Evolutionary conservation across 2,113 vertebrate species (phyloP).

Genomic region (Meriones unguiculatus): DNA sequence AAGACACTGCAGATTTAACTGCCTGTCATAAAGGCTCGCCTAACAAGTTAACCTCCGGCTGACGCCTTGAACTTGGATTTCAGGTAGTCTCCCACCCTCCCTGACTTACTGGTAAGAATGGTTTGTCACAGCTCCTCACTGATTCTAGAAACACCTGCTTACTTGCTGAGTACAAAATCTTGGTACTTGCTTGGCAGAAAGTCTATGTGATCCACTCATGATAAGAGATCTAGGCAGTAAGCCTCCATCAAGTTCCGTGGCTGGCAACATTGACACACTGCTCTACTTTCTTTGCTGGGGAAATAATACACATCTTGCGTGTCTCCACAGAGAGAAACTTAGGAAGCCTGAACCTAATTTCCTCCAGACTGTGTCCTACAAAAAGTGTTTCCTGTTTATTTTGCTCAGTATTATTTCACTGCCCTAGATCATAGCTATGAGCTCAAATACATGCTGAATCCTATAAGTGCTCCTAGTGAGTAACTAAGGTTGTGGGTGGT

Average conservation of each 20-base stretch:
- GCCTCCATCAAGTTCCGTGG: background rate
- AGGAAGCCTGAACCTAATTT: background rate
- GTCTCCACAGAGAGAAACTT: background rate
- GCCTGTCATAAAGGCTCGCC: background rate
- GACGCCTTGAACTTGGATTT: background rate
- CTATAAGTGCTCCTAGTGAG: background rate
- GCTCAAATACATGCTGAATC: background rate
- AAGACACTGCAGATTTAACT: background rate
- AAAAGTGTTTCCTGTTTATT: background rate
- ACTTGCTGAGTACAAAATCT: conserved; percentile 18
- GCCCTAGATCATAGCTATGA: background rate
- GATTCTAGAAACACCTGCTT: background rate
- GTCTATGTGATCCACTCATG: background rate
- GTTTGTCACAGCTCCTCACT: background rate
- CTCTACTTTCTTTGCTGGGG: background rate
- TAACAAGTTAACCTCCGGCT: background rate
- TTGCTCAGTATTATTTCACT: background rate
- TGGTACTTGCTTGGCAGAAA: background rate
- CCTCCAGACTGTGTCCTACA: background rate
- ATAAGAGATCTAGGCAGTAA: background rate
- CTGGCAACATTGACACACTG: background rate
- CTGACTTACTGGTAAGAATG: background rate
- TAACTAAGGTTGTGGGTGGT: background rate
- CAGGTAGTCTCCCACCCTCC: background rate
- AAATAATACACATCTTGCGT: background rate